Conservation (phyloP, 2,888 invertebrate species). For the Aphodius granarius region DNA sequence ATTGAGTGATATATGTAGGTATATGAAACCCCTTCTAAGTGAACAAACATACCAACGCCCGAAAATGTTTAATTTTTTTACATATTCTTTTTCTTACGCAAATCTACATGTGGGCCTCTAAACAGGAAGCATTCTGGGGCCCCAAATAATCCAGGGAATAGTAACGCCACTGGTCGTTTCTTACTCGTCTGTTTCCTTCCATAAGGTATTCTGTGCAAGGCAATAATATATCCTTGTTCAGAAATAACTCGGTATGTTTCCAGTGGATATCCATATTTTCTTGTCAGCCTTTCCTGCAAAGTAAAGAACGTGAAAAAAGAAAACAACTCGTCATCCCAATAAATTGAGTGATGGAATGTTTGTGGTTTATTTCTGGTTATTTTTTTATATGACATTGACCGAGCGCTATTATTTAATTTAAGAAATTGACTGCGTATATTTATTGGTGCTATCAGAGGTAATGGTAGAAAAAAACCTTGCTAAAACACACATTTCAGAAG, state of each 20-base stretch:
- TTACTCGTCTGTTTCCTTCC: constrained; percentile 43
- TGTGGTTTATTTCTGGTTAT: not conserved
- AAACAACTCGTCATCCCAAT: not conserved
- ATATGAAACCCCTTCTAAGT: too few species aligned
- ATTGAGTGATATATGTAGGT: too few species aligned
- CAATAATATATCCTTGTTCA: constrained; percentile 60
- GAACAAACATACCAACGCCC: too few species aligned
- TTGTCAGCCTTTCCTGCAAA: constrained; percentile 51
- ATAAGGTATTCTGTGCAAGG: constrained; percentile 59
- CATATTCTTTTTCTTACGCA: constrained; percentile 53
- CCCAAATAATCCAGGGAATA: constrained; percentile 60
- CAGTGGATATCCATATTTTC: constrained; percentile 51
- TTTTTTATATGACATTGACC: not conserved
- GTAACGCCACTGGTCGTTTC: constrained; percentile 48
- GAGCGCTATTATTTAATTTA: not conserved
- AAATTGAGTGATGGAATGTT: too few species aligned
- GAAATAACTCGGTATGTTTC: constrained; percentile 54
- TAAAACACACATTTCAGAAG: too few species aligned
- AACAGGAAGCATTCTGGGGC: constrained; percentile 60
- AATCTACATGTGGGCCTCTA: constrained; percentile 56
- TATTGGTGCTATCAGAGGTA: too few species aligned
- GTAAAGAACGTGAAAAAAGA: too few species aligned
- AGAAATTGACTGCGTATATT: too few species aligned
- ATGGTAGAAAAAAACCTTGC: too few species aligned
- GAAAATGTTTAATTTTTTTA: too few species aligned